Percentiles rank a stretch among this genome's conserved stretches.
phyloP scores from a whole-genome alignment of 2,888 invertebrate species.

The Drepana falcataria region DNA sequence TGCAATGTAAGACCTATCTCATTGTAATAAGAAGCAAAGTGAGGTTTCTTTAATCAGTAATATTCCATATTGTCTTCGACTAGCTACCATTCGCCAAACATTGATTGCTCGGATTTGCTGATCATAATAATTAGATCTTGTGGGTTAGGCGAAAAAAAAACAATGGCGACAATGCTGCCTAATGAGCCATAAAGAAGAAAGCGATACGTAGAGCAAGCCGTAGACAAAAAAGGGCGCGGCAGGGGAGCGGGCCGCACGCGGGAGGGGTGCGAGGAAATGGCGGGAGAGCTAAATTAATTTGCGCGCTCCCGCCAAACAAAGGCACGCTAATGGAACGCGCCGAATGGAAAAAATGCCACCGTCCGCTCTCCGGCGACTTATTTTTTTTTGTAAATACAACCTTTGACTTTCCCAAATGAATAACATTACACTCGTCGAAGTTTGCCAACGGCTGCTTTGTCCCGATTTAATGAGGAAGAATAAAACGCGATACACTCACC shows the following conservation, averaged over 20 bases:
- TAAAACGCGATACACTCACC: constrained; percentile 53
- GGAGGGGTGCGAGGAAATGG: constrained; percentile 69
- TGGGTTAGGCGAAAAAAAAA: constrained; percentile 69
- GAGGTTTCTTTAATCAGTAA: too few species aligned
- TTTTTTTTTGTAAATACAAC: constrained; percentile 74
- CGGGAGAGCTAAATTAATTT: constrained; percentile 79
- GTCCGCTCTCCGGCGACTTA: constrained; percentile 76
- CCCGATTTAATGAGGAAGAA: constrained; percentile 68
- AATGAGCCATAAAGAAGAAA: constrained; percentile 80
- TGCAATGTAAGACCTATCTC: too few species aligned
- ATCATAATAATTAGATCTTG: constrained; percentile 72
- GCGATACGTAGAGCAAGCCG: constrained; percentile 78
- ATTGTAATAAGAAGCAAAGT: too few species aligned
- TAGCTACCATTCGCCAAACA: neutral
- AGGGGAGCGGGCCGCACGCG: constrained; percentile 48
- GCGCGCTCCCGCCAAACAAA: constrained; percentile 79
- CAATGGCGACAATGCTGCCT: constrained; percentile 76
- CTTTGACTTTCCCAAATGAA: constrained; percentile 77
- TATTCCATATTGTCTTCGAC: too few species aligned
- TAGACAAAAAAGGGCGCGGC: constrained; percentile 76
- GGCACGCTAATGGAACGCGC: constrained; percentile 79
- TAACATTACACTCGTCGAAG: constrained; percentile 75
- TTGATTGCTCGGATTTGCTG: constrained; percentile 54
- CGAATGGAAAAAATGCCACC: constrained; percentile 80
- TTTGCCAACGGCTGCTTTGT: constrained; percentile 62